Conservation (phyloP, 2,113 vertebrate genomes). For the Stigmatopora argus region DNA sequence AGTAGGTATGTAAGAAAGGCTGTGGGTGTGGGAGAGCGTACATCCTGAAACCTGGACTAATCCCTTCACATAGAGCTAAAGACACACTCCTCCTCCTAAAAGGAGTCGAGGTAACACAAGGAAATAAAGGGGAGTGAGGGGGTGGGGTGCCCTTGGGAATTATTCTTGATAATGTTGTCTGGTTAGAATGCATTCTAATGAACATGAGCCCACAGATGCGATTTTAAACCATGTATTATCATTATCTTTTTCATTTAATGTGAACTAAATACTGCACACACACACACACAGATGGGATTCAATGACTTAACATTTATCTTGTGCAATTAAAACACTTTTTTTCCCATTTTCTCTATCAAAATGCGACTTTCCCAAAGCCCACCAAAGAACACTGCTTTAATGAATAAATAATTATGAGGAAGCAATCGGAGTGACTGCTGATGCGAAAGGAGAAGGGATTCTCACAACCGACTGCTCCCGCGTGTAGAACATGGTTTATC, state of each 20-base stretch:
- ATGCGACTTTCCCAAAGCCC: slow-evolving; percentile 43
- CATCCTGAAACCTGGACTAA: slow-evolving; percentile 66
- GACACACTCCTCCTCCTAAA: slow-evolving; percentile 47
- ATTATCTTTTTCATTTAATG: background rate
- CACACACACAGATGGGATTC: slow-evolving; percentile 16
- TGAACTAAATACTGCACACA: slow-evolving; percentile 6
- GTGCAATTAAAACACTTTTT: background rate
- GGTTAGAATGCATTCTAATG: slow-evolving; percentile 15
- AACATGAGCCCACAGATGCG: slow-evolving; percentile 3
- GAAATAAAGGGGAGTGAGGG: slow-evolving; percentile 7
- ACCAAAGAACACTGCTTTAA: slow-evolving; percentile 41
- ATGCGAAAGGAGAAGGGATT: slow-evolving; percentile 49
- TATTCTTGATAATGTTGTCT: slow-evolving; percentile 12
- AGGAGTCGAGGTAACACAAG: slow-evolving; percentile 36
- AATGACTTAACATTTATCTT: slow-evolving; percentile 2
- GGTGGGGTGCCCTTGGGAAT: slow-evolving; percentile 23
- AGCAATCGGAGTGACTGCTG: slow-evolving; percentile 43
- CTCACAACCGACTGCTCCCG: slow-evolving; percentile 54
- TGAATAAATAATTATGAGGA: slow-evolving; percentile 35
- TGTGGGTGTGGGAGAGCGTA: slow-evolving; percentile 41
- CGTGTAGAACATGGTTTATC: slow-evolving; percentile 51
- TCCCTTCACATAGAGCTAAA: slow-evolving; percentile 58
- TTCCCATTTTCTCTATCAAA: slow-evolving; percentile 37
- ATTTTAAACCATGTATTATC: background rate
- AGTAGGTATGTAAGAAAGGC: slow-evolving; percentile 36